A percentile compares a stretch with the other conserved stretches of the same genome.
phyloP scores from a whole-genome alignment of 1,140 invertebrate species.

The Harpegnathos saltator region DNA sequence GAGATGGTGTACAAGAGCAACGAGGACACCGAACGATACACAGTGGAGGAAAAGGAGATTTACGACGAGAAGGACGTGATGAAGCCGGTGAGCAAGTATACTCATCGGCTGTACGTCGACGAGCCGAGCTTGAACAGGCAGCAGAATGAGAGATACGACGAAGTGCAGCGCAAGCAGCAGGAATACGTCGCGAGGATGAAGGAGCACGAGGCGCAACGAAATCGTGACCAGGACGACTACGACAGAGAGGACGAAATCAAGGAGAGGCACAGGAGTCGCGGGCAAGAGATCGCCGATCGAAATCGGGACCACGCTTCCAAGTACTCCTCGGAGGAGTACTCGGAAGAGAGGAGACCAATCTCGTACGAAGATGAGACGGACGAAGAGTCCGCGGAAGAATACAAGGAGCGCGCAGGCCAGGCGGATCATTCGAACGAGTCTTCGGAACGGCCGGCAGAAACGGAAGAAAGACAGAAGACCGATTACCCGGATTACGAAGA shows the following conservation, averaged over 20 bases:
- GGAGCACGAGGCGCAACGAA: slow-evolving; percentile 61
- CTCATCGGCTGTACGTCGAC: slow-evolving; percentile 49
- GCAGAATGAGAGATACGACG: slow-evolving; percentile 64
- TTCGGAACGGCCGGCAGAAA: background rate
- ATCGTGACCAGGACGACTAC: slow-evolving; percentile 23
- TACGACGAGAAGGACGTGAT: slow-evolving; percentile 71
- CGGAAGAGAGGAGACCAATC: slow-evolving; percentile 2
- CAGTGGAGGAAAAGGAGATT: slow-evolving; percentile 72
- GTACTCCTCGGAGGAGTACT: background rate
- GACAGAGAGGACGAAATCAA: slow-evolving; percentile 48
- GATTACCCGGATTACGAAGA: slow-evolving; percentile 59
- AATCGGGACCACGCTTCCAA: slow-evolving; percentile 17
- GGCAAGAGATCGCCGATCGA: slow-evolving; percentile 50
- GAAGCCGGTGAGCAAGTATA: slow-evolving; percentile 42
- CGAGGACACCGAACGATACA: slow-evolving; percentile 71
- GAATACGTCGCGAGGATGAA: slow-evolving; percentile 65
- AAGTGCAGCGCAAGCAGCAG: slow-evolving; percentile 74
- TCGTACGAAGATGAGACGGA: slow-evolving; percentile 33
- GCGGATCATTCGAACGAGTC: background rate
- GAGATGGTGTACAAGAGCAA: slow-evolving; percentile 69
- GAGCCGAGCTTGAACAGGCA: slow-evolving; percentile 74
- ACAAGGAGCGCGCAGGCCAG: slow-evolving; percentile 10
- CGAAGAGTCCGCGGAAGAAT: slow-evolving; percentile 35
- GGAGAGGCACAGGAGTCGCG: slow-evolving; percentile 33
- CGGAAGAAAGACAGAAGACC: slow-evolving; percentile 25